phyloP scores from a whole-genome alignment of 1,140 invertebrate species.

The Metaphire vulgaris region DNA sequence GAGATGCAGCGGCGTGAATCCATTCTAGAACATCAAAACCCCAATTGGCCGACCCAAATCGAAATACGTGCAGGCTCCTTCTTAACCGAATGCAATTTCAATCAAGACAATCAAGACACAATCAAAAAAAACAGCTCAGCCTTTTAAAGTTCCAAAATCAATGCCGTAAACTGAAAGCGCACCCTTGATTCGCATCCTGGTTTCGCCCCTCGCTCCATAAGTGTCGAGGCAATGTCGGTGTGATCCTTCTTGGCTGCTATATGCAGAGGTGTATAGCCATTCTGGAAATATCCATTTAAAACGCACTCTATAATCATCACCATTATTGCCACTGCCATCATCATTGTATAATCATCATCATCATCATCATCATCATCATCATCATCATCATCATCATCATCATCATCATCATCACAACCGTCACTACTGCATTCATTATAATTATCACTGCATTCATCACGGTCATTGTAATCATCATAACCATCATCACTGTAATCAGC shows the following conservation, averaged over 20 bases:
- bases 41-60: too few species aligned
- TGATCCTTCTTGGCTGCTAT: slow-evolving; percentile 98
- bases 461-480: too few species aligned
- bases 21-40: slow-evolving; percentile 56
- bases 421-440: neutral
- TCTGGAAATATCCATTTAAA: slow-evolving; percentile 54
- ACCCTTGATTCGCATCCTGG: neutral
- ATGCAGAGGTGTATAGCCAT: slow-evolving; percentile 90
- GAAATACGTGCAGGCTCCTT: too few species aligned
- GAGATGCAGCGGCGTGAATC: slow-evolving; percentile 15
- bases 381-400: slow-evolving; percentile 3
- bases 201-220: slow-evolving; percentile 60
- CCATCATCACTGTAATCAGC: too few species aligned
- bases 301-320: too few species aligned
- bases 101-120: too few species aligned
- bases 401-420: neutral
- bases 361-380: slow-evolving; percentile 2
- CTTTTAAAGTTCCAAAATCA: too few species aligned
- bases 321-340: neutral
- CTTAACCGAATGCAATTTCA: too few species aligned
- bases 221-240: slow-evolving; percentile 93
- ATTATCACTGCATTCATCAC: neutral
- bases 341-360: neutral
- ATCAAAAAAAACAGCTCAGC: too few species aligned
- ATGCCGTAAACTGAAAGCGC: too few species aligned